phyloP scores from a whole-genome alignment of 2,888 invertebrate species.

The Diaprepes abbreviatus region DNA sequence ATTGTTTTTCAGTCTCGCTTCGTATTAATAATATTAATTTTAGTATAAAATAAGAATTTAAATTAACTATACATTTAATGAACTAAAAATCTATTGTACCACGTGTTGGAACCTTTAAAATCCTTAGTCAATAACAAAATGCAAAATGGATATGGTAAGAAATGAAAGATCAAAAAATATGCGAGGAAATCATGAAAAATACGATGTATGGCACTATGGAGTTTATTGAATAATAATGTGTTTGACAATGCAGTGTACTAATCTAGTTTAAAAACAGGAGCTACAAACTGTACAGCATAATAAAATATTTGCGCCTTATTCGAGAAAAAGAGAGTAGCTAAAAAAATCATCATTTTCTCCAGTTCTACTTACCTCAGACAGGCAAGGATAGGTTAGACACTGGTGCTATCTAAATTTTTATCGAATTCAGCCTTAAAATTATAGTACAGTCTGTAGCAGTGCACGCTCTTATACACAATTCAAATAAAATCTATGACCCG shows the following conservation, averaged over 20 bases:
- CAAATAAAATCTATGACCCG: conserved; percentile 49
- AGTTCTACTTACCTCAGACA: neutral
- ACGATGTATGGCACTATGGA: conserved; percentile 69
- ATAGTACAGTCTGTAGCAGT: conserved; percentile 46
- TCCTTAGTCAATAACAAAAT: conserved; percentile 39
- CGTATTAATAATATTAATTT: too few species aligned
- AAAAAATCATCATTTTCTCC: neutral
- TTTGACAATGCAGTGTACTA: conserved; percentile 67
- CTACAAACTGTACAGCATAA: conserved; percentile 59
- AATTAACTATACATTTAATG: too few species aligned
- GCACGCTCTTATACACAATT: conserved; percentile 43
- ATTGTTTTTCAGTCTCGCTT: too few species aligned
- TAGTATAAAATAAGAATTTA: too few species aligned
- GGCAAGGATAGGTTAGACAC: neutral
- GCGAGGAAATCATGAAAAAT: conserved; percentile 59
- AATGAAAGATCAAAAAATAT: conserved; percentile 40
- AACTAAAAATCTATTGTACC: too few species aligned
- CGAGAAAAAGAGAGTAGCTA: conserved; percentile 8
- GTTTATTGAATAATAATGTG: conserved; percentile 68
- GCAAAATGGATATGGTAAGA: conserved; percentile 41
- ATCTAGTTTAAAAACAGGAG: conserved; percentile 58
- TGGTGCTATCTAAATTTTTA: neutral
- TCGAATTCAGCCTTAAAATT: neutral
- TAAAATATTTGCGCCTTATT: conserved; percentile 10
- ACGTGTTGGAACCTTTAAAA: too few species aligned